These are phyloP conservation scores for Tragelaphus imberbis DNA, from an alignment of 2,113 vertebrate species.

Conservation along the genomic window DNA sequence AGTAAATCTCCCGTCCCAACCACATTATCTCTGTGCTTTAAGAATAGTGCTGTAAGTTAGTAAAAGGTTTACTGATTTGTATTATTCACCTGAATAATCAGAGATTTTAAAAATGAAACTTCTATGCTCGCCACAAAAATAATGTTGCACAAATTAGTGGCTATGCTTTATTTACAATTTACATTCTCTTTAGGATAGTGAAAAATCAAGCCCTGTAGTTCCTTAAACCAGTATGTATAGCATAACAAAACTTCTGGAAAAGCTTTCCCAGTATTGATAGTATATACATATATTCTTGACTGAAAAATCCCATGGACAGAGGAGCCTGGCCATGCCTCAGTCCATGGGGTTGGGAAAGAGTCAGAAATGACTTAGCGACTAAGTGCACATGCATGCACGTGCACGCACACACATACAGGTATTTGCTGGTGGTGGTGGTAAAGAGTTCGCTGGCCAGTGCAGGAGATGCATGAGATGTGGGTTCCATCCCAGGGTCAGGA, in stretches of 20 bases:
- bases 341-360: background rate
- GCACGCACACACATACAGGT: background rate
- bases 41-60: background rate
- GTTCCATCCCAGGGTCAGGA: background rate
- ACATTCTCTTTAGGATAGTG: background rate
- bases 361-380: background rate
- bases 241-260: background rate
- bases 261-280: background rate
- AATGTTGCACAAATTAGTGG: background rate
- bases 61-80: background rate
- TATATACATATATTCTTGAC: background rate
- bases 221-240: background rate
- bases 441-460: background rate
- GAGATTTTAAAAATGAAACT: background rate
- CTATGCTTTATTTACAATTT: background rate
- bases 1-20: background rate
- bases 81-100: background rate
- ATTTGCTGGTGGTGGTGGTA: background rate
- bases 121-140: background rate
- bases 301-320: background rate
- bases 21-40: background rate
- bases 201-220: background rate
- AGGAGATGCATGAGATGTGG: background rate
- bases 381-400: accelerated
- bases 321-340: background rate